Evolutionary conservation across 2,888 invertebrate species (phyloP).

Genomic region (Polydrusus tereticollis): DNA sequence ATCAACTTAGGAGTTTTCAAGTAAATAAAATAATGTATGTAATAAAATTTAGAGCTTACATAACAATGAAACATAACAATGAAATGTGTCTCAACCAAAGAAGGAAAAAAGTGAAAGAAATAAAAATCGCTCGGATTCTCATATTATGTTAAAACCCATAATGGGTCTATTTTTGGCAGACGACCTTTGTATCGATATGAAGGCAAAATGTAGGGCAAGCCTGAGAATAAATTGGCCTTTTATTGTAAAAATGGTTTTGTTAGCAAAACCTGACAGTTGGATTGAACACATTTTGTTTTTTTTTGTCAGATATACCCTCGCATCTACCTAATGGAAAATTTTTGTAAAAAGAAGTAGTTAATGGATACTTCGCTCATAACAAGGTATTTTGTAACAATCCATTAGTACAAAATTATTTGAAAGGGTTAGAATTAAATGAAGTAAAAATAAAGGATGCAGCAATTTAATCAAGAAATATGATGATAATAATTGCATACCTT

Average conservation of each 20-base stretch:
- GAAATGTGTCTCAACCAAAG: too few relatives aligned
- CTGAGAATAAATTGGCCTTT: conserved; percentile 40
- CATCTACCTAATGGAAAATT: too few relatives aligned
- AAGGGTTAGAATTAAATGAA: too few relatives aligned
- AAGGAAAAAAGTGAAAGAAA: too few relatives aligned
- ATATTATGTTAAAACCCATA: conserved; percentile 38
- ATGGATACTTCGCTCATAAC: not conserved
- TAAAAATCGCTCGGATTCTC: conserved; percentile 22
- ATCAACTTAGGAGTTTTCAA: too few relatives aligned
- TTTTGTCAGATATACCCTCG: not conserved
- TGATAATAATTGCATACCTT: too few relatives aligned
- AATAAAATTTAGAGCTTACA: too few relatives aligned
- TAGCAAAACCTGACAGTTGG: conserved; percentile 31
- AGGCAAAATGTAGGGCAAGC: conserved; percentile 35
- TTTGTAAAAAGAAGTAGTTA: not conserved
- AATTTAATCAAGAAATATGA: too few relatives aligned
- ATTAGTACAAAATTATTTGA: too few relatives aligned
- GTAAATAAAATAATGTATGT: too few relatives aligned
- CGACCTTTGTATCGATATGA: conserved; percentile 44
- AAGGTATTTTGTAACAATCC: not conserved
- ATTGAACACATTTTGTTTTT: conserved; percentile 12
- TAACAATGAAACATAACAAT: too few relatives aligned
- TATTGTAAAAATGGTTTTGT: conserved; percentile 41
- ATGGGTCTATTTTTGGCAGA: conserved; percentile 37
- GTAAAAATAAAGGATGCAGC: too few relatives aligned